These are phyloP conservation scores for Lepidochrysops patricia DNA, from an alignment of 2,888 invertebrate species.

Conservation along the genomic window DNA sequence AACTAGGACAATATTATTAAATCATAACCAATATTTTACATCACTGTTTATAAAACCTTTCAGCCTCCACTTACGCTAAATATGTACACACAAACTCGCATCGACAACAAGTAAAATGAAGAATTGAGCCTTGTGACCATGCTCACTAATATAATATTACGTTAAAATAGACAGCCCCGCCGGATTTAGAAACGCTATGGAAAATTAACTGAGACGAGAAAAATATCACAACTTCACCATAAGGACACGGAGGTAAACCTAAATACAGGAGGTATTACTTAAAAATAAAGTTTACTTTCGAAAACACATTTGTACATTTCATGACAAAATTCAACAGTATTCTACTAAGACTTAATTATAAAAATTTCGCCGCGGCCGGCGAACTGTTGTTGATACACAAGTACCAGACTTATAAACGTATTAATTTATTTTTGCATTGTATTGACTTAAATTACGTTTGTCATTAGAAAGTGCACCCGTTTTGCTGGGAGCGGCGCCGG, in stretches of 20 bases:
- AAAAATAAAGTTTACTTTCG: conserved; percentile 67
- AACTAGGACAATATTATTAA: conserved; percentile 30
- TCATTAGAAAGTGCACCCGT: conserved; percentile 71
- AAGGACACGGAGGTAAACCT: conserved; percentile 61
- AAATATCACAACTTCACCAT: conserved; percentile 73
- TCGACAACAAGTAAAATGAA: conserved; percentile 54
- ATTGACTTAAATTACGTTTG: conserved; percentile 71
- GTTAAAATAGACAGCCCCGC: conserved; percentile 40
- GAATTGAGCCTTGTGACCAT: conserved; percentile 64
- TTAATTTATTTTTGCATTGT: conserved; percentile 65
- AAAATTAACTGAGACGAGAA: conserved; percentile 35
- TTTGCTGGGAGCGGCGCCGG: conserved; percentile 66
- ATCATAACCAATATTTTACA: conserved; percentile 47
- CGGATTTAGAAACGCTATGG: conserved; percentile 28
- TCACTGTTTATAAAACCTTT: conserved; percentile 54
- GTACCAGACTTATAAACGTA: conserved; percentile 63
- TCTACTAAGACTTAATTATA: conserved; percentile 68
- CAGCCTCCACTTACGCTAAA: conserved; percentile 68
- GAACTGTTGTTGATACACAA: conserved; percentile 60
- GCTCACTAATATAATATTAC: conserved; percentile 47
- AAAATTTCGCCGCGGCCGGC: conserved; percentile 41
- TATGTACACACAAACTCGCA: conserved; percentile 70
- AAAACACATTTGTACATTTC: conserved; percentile 74
- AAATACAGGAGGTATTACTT: conserved; percentile 68
- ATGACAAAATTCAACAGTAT: conserved; percentile 73